Percentiles rank a stretch among this genome's conserved stretches.
Conservation (phyloP, 2,113 vertebrate genomes). For the Chamaea fasciata region DNA sequence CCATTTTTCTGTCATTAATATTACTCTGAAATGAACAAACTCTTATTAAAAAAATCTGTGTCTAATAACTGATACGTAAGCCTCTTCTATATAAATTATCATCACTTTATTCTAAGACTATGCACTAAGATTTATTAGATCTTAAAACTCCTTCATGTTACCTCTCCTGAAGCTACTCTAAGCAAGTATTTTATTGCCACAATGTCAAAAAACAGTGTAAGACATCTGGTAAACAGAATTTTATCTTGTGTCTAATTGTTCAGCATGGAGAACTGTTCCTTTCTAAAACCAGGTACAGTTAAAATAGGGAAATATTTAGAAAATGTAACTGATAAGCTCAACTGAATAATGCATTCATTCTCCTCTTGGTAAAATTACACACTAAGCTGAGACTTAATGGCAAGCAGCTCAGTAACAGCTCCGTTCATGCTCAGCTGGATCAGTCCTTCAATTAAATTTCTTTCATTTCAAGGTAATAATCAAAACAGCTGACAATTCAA, state of each 20-base stretch:
- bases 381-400: neutral
- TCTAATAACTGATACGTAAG: neutral
- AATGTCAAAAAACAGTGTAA: neutral
- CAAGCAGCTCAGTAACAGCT: neutral
- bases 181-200: neutral
- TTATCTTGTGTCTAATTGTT: neutral
- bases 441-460: neutral
- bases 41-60: neutral
- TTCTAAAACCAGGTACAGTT: neutral
- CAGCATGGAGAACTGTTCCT: neutral
- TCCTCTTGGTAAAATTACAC: neutral
- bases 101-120: neutral
- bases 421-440: neutral
- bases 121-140: neutral
- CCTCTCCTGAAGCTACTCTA: neutral
- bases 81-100: neutral
- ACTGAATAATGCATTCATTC: neutral
- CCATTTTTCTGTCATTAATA: neutral
- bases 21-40: neutral
- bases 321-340: neutral
- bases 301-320: neutral
- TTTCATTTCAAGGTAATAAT: constrained; percentile 24
- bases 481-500: neutral
- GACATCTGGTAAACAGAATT: neutral
- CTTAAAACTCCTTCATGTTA: neutral